Conservation (phyloP, 1,140 invertebrate species). For the Atopsyche davidsoni region DNA sequence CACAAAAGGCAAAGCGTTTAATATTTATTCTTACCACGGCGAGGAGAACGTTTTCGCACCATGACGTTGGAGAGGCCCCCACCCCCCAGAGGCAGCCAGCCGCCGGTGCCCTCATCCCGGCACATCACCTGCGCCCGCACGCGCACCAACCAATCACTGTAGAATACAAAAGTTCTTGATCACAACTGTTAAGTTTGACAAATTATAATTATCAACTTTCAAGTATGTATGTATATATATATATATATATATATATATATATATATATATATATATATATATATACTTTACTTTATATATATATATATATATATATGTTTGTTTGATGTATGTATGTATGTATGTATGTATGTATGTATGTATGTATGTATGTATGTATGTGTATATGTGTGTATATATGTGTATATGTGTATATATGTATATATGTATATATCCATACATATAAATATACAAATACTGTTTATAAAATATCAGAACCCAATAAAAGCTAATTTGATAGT, state of each 20-base stretch:
- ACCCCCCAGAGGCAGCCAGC: conserved; percentile 90
- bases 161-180: too few species aligned
- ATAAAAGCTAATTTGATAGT: too few species aligned
- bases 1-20: too few species aligned
- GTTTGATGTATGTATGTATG: not conserved
- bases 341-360: not conserved
- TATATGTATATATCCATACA: not conserved
- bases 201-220: too few species aligned
- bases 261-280: not conserved
- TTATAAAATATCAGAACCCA: not conserved
- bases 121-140: conserved; percentile 98
- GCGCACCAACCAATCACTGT: conserved; percentile 88
- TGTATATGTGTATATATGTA: not conserved
- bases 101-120: conserved; percentile 91
- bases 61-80: conserved; percentile 90
- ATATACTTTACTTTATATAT: not conserved
- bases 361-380: not conserved
- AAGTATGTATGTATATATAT: not conserved
- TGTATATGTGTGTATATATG: not conserved
- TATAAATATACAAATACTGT: not conserved
- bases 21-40: conserved; percentile 31
- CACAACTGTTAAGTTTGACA: too few species aligned
- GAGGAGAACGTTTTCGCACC: conserved; percentile 54
- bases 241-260: not conserved
- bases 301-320: not conserved